Evolutionary conservation across 2,888 invertebrate species (phyloP), one percentile per base, ranked within the genome.

Genomic region (Nomada flava): DNA sequence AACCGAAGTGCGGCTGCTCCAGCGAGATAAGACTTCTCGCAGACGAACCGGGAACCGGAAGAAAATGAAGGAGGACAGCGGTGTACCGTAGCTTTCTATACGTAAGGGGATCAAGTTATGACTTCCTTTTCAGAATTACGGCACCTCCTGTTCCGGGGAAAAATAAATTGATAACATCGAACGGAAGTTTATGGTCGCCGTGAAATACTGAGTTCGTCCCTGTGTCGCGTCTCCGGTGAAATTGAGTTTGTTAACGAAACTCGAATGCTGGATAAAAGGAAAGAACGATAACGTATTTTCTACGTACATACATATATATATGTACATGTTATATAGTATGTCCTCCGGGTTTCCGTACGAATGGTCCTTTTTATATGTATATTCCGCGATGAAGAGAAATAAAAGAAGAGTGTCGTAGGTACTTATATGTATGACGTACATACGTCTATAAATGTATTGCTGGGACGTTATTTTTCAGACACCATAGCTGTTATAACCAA

Each of bases 101-200:
- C 52, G 13, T 63, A 64, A 59, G 44, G 73, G 75, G 73, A 81
- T 83, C 74, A 79, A 83, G 64, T 83, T 81, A 81, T 71, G 79
- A 81, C 65, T 81, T 59, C 36, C 72, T 67, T 29, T 68, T 60
- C 68, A 69, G 75, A 85, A 86, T 83, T 83, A 75, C 68, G 55
- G 29, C 62, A 52, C 26, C 80, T 26, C 63, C n/a, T 65, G 62
- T 47, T 11, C 50, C 23, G 26, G 57, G 44, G 60, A 82, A 81
- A 76, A 82, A 80, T 77, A 82, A 85, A 86, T 88, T 84, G 88
- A 86, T 79, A 74, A 87, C 84, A 77, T 78, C 65, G 68, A 63
- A 42, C 52, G 79, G 62, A 77, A 84, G 60, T 81, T 75, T 82
- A 88, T 71, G 74, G 50, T 20, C 69, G 65, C 26, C 74, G 76